A percentile compares a stretch with the other conserved stretches of the same genome.
Conservation (phyloP, 37 sponge, comb jelly and placozoan genomes). For the Beroe forskalii region DNA sequence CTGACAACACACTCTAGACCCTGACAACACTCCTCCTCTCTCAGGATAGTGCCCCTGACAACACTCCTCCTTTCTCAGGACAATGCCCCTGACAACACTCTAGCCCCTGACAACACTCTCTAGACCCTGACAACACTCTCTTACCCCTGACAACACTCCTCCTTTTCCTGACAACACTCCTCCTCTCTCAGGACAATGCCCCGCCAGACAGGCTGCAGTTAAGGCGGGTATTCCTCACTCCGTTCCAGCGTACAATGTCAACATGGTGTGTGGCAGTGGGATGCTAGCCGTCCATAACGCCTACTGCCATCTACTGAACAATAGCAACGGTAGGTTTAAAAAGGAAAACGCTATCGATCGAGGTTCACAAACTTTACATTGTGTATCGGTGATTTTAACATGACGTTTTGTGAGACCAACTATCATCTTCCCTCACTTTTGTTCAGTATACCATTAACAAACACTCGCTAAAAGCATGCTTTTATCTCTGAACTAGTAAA, state of each 20-base stretch:
- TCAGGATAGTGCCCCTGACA: too few relatives aligned
- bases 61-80: too few relatives aligned
- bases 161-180: too few relatives aligned
- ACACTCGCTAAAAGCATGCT: too few relatives aligned
- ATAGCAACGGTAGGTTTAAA: slow-evolving; percentile 20
- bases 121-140: background rate
- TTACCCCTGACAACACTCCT: background rate
- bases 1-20: background rate
- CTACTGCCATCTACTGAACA: background rate
- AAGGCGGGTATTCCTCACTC: slow-evolving; percentile 79
- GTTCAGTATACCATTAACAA: too few relatives aligned
- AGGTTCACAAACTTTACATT: too few relatives aligned
- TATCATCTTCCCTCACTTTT: too few relatives aligned
- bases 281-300: slow-evolving; percentile 75
- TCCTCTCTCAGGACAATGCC: slow-evolving; percentile 83
- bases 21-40: background rate
- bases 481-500: too few relatives aligned
- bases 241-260: slow-evolving; percentile 80
- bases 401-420: too few relatives aligned
- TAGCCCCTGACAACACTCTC: background rate
- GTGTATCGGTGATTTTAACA: too few relatives aligned
- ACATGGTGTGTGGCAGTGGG: slow-evolving; percentile 97
- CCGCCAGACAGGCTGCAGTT: slow-evolving; percentile 88
- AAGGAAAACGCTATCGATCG: too few relatives aligned
- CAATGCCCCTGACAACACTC: background rate